phyloP scores from a whole-genome alignment of 2,113 vertebrate species.

The Sciurus niger region DNA sequence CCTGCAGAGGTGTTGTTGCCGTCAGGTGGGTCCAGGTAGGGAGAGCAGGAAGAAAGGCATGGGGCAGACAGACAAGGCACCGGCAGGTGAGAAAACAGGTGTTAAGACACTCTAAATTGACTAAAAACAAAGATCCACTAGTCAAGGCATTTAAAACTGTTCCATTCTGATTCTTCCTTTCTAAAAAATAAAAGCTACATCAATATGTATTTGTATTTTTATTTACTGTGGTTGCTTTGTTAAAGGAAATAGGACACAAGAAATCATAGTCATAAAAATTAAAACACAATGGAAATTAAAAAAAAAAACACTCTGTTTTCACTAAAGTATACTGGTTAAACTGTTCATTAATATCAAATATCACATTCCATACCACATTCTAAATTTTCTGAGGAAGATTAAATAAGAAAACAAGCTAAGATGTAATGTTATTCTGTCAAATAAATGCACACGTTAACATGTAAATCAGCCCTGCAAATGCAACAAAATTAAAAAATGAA shows the following conservation, averaged over 20 bases:
- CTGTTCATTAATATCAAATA: constrained; percentile 47
- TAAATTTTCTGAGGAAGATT: constrained; percentile 57
- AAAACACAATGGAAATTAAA: constrained; percentile 43
- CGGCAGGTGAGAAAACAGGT: constrained; percentile 85
- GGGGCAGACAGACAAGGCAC: constrained; percentile 87
- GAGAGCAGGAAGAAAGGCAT: constrained; percentile 86
- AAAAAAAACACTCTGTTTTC: constrained; percentile 31
- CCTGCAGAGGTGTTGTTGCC: constrained; percentile 94
- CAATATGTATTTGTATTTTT: constrained; percentile 42
- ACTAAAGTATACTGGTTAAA: constrained; percentile 13
- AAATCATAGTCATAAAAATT: constrained; percentile 47
- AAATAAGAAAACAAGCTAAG: constrained; percentile 35
- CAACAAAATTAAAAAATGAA: constrained; percentile 33
- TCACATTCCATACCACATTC: neutral
- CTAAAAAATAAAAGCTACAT: neutral
- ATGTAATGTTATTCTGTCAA: constrained; percentile 16
- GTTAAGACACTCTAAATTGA: constrained; percentile 69
- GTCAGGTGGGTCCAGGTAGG: constrained; percentile 92
- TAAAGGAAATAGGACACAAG: constrained; percentile 3
- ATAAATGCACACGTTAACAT: constrained; percentile 35
- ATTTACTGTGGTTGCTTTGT: constrained; percentile 49
- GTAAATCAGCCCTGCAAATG: constrained; percentile 26
- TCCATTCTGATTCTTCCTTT: neutral
- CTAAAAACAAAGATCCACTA: constrained; percentile 62
- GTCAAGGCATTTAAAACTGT: constrained; percentile 29